Evolutionary conservation across 2,888 invertebrate genomes (phyloP).

Genomic region (Macrosoma leucophasiata): DNA sequence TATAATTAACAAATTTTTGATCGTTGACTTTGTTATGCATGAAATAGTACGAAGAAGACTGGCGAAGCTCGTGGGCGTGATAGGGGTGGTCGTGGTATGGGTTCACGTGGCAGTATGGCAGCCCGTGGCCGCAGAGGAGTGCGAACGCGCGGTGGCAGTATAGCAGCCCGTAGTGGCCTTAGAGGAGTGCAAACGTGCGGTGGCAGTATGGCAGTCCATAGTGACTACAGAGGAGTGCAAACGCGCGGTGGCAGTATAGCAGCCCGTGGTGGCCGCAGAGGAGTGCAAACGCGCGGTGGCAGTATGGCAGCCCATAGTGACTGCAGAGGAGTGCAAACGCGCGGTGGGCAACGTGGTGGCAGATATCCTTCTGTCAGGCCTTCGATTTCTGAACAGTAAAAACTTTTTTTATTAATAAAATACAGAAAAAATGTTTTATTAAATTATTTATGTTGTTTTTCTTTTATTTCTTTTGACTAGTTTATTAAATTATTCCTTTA

Average conservation of each 20-base stretch:
- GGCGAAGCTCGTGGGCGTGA: not conserved
- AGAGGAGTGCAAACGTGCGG: slow-evolving; percentile 1
- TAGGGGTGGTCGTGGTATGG: not conserved
- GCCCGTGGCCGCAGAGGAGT: no score
- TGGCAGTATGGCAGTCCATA: no score
- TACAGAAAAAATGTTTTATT: not conserved
- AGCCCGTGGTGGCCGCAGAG: no score
- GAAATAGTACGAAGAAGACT: not conserved
- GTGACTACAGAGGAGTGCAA: not conserved
- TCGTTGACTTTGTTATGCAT: not conserved
- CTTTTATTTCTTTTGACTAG: not conserved
- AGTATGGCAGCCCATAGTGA: not conserved
- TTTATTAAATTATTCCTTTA: not conserved
- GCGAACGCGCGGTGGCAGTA: slow-evolving; percentile 3
- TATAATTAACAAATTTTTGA: no score
- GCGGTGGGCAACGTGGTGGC: slow-evolving; percentile 3
- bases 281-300: not conserved
- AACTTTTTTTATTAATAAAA: not conserved
- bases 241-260: slow-evolving; percentile 5
- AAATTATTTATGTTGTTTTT: not conserved
- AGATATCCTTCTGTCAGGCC: not conserved
- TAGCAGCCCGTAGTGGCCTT: no score
- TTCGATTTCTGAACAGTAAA: slow-evolving; percentile 1
- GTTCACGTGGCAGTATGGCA: no score
- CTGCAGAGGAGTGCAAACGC: slow-evolving; percentile 1